A percentile compares a stretch with the other conserved stretches of the same genome.
Evolutionary conservation across 2,888 invertebrate species (phyloP).

Genomic region (Oxystoma pomonae): DNA sequence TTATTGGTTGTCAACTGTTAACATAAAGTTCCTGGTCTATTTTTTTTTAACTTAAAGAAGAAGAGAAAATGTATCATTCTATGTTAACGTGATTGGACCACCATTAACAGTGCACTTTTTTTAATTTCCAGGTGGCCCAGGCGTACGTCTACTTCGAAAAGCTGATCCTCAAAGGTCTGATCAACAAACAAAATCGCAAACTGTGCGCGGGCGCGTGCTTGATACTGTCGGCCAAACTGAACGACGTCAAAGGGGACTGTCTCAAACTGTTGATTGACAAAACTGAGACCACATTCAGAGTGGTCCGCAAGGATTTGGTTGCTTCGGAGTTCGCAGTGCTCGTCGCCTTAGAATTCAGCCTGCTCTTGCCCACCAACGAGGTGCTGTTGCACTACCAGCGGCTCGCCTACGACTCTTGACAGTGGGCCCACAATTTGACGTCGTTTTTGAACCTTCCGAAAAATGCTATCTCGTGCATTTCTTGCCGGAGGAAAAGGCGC

Average conservation of each 20-base stretch:
- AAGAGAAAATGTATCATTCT: too few relatives aligned
- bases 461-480: neutral
- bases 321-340: constrained; percentile 92
- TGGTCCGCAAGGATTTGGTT: constrained; percentile 86
- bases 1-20: too few relatives aligned
- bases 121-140: constrained; percentile 65
- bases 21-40: too few relatives aligned
- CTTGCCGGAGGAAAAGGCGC: neutral
- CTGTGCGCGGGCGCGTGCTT: constrained; percentile 94
- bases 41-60: too few relatives aligned
- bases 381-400: constrained; percentile 94
- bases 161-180: constrained; percentile 83
- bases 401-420: constrained; percentile 75
- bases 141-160: constrained; percentile 99
- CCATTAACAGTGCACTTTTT: too few relatives aligned
- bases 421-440: neutral
- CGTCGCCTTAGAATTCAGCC: constrained; percentile 90
- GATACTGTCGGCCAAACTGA: constrained; percentile 91
- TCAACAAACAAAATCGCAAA: constrained; percentile 94
- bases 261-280: constrained; percentile 88
- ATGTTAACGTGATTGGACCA: too few relatives aligned
- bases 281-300: constrained; percentile 84
- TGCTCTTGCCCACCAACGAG: constrained; percentile 89
- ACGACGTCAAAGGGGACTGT: constrained; percentile 90
- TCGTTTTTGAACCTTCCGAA: too few relatives aligned